A percentile compares a stretch with the other conserved stretches of the same genome.
phyloP scores from a whole-genome alignment of 2,113 vertebrate species.

The Tautogolabrus adspersus region DNA sequence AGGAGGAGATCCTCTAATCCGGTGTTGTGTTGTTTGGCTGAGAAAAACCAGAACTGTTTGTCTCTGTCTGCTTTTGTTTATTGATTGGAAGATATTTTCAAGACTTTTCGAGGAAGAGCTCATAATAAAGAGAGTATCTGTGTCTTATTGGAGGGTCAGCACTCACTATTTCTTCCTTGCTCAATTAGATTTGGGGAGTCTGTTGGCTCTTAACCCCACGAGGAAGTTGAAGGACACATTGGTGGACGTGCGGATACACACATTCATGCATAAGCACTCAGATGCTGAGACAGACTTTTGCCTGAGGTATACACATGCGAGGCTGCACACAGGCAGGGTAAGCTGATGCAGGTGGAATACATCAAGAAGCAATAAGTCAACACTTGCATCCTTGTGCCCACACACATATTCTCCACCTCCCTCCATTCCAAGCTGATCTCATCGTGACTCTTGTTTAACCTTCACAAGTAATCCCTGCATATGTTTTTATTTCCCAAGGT shows the following conservation, averaged over 20 bases:
- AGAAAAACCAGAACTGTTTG: slow-evolving; percentile 13
- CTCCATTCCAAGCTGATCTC: slow-evolving; percentile 1
- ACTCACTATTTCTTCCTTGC: slow-evolving; percentile 32
- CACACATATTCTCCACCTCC: slow-evolving; percentile 18
- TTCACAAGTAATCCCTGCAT: slow-evolving; percentile 15
- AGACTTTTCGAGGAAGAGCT: slow-evolving; percentile 2
- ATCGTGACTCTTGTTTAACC: slow-evolving; percentile 27
- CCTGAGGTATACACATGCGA: slow-evolving; percentile 18
- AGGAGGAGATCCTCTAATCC: not conserved
- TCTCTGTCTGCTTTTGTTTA: not conserved
- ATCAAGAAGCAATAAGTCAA: slow-evolving; percentile 41
- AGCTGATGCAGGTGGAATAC: slow-evolving; percentile 25
- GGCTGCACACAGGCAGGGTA: slow-evolving; percentile 16
- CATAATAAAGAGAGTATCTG: slow-evolving; percentile 27
- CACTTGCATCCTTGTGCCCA: slow-evolving; percentile 22
- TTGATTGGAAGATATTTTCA: slow-evolving; percentile 9
- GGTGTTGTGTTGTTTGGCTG: slow-evolving; percentile 37
- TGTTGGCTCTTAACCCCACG: not conserved
- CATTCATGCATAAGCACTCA: slow-evolving; percentile 20
- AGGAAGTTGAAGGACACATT: slow-evolving; percentile 1
- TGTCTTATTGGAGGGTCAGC: not conserved
- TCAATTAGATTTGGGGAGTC: slow-evolving; percentile 21
- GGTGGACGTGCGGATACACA: slow-evolving; percentile 32
- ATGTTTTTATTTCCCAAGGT: slow-evolving; percentile 32
- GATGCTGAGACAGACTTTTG: slow-evolving; percentile 20